Percentiles rank a stretch among this genome's conserved stretches.
Conservation (phyloP, 2,888 invertebrate genomes). For the Ichneumon xanthorius region DNA sequence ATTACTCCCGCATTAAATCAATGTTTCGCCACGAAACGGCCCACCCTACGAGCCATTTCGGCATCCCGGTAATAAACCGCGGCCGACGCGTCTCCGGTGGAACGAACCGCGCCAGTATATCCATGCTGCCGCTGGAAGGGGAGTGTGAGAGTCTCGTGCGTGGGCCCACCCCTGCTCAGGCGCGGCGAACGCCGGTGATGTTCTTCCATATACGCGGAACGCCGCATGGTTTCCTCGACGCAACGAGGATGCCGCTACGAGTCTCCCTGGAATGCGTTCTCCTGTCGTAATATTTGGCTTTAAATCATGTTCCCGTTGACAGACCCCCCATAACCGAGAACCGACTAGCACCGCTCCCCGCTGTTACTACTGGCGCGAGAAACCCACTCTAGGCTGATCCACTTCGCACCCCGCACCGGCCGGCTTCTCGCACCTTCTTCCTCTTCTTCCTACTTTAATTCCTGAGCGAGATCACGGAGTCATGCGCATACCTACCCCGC, state of each 20-base stretch:
- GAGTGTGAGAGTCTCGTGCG: conserved; percentile 33
- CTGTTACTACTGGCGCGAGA: conserved; percentile 27
- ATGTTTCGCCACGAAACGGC: conserved; percentile 80
- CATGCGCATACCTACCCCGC: conserved; percentile 34
- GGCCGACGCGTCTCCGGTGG: conserved; percentile 80
- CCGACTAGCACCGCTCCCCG: conserved; percentile 64
- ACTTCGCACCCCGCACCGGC: conserved; percentile 62
- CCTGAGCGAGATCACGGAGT: conserved; percentile 39
- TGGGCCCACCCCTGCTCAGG: conserved; percentile 60
- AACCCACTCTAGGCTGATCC: conserved; percentile 43
- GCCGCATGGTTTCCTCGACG: conserved; percentile 17
- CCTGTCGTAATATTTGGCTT: conserved; percentile 85
- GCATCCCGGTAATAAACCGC: conserved; percentile 83
- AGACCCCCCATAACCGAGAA: conserved; percentile 73
- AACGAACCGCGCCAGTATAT: conserved; percentile 56
- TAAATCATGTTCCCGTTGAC: conserved; percentile 84
- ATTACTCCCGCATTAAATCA: conserved; percentile 85
- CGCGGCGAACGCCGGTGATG: conserved; percentile 42
- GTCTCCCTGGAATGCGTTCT: conserved; percentile 81
- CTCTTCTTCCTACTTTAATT: conserved; percentile 18
- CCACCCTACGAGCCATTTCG: conserved; percentile 72
- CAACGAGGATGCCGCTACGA: conserved; percentile 65
- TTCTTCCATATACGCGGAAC: conserved; percentile 51
- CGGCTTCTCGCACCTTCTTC: background rate
- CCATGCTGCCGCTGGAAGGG: conserved; percentile 18